Evolutionary conservation across 2,797 vertebrate species (phyloP), one percentile per base, ranked within the genome.

Genomic region (Distichodus sexfasciatus): DNA sequence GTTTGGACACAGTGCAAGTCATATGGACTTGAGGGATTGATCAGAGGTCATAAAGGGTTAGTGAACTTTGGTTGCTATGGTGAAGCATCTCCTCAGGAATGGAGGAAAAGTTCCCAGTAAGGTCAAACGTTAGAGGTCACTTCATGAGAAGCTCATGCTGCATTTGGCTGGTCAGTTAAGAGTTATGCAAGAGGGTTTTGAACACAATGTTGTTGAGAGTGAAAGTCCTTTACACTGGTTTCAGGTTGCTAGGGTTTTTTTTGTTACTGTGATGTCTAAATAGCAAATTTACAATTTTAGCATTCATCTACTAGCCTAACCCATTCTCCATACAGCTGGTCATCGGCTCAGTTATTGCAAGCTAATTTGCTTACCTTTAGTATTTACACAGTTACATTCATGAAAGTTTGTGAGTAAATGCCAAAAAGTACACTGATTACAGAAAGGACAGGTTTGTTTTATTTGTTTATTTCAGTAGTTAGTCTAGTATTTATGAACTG

Each of bases 1-100:
- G 19, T 10, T 8, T 9, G 19, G 33, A 44, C 10, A n/a, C 19
- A 28, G 19, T 17, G 15, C 23, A 2, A n/a, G 38, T 23, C 17
- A 3, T 5, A 58, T 26, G 26, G 50, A 4, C 23, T 11, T 15
- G 33, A 15, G 57, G 57, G 28, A 54, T 36, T 61, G 24, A 61
- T 26, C 10, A 41, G 8, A 12, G 50, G 50, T 47, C 50, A 9
- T 15, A 21, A 2, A 10, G 59, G 77, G 68, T 78, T 67, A 43
- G 14, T 41, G 68, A 77, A 62, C 71, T 35, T 9, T 11, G 9
- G 23, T 76, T 59, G 55, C 64, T 31, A 61, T 83, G 80, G 79
- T 83, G 85, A 83, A 58, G 14, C 7, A 57, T 51, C 78, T 76
- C 78, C 71, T 71, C 54, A 74, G 19, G 36, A 60, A 41, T 59